phyloP scores from a whole-genome alignment of 1,140 invertebrate species.

The Cydia fagiglandana region DNA sequence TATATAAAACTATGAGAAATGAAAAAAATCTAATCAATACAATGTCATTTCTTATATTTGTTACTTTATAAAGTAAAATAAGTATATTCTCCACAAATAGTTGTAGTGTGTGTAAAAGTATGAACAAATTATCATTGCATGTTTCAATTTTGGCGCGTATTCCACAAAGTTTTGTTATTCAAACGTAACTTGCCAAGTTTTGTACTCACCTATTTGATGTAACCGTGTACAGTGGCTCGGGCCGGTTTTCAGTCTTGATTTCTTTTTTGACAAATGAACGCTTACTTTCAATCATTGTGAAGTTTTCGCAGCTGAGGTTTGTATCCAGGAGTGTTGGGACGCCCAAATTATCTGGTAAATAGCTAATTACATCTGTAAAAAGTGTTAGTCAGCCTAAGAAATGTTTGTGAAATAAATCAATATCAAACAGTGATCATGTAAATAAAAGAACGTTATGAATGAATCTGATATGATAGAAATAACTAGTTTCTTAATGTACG shows the following conservation, averaged over 20 bases:
- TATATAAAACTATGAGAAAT: too few relatives aligned
- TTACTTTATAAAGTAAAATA: too few relatives aligned
- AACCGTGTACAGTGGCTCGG: slow-evolving; percentile 59
- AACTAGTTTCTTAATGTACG: not conserved
- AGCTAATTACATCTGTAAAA: slow-evolving; percentile 52
- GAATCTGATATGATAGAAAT: not conserved
- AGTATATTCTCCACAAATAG: too few relatives aligned
- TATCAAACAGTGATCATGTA: not conserved
- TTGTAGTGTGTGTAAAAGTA: too few relatives aligned
- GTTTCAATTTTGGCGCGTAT: too few relatives aligned
- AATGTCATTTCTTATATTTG: too few relatives aligned
- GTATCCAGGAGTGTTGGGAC: slow-evolving; percentile 48
- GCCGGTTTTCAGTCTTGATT: slow-evolving; percentile 52
- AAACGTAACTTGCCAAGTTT: too few relatives aligned
- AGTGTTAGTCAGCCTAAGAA: slow-evolving; percentile 24
- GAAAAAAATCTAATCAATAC: too few relatives aligned
- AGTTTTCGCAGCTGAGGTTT: slow-evolving; percentile 48
- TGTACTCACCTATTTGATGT: slow-evolving; percentile 58
- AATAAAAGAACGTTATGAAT: not conserved
- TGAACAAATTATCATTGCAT: too few relatives aligned
- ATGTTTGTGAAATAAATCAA: slow-evolving; percentile 18
- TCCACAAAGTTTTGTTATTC: too few relatives aligned
- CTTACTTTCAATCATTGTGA: slow-evolving; percentile 63
- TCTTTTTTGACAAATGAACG: slow-evolving; percentile 58
- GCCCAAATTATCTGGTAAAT: slow-evolving; percentile 45